Conservation (phyloP, 2,888 invertebrate species). For the Xanthia togata region DNA sequence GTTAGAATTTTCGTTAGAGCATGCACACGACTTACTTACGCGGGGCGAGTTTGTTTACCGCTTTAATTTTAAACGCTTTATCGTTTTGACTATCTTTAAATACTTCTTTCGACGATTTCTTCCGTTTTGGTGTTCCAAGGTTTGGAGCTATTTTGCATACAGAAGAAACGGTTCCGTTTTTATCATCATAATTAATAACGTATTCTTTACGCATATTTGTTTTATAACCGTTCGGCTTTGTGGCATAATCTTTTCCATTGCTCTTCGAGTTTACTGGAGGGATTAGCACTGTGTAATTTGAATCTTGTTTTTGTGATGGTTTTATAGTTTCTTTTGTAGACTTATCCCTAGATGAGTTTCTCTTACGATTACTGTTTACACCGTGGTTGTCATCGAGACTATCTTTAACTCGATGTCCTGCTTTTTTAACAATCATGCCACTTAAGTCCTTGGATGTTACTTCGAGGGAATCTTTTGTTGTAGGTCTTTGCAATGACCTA, state of each 20-base stretch:
- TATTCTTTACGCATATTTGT: conserved; percentile 81
- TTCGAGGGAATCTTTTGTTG: conserved; percentile 51
- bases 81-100: conserved; percentile 77
- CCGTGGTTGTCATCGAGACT: conserved; percentile 43
- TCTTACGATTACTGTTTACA: conserved; percentile 60
- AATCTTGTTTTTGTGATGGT: conserved; percentile 63
- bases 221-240: conserved; percentile 68
- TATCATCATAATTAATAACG: conserved; percentile 87
- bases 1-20: conserved; percentile 81
- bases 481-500: conserved; percentile 63
- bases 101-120: conserved; percentile 74
- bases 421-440: conserved; percentile 28
- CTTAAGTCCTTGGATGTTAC: conserved; percentile 38
- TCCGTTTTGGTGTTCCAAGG: conserved; percentile 75
- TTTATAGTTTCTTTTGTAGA: conserved; percentile 61
- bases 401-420: conserved; percentile 22
- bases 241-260: conserved; percentile 64
- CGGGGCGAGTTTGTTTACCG: conserved; percentile 81
- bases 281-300: conserved; percentile 55
- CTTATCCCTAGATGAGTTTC: conserved; percentile 67
- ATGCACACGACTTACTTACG: conserved; percentile 88
- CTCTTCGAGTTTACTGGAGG: conserved; percentile 45
- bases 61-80: conserved; percentile 75
- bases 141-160: conserved; percentile 83
- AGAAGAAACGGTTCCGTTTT: conserved; percentile 87